Conservation (phyloP, 2,113 vertebrate species). For the Corydoras maculifer region DNA sequence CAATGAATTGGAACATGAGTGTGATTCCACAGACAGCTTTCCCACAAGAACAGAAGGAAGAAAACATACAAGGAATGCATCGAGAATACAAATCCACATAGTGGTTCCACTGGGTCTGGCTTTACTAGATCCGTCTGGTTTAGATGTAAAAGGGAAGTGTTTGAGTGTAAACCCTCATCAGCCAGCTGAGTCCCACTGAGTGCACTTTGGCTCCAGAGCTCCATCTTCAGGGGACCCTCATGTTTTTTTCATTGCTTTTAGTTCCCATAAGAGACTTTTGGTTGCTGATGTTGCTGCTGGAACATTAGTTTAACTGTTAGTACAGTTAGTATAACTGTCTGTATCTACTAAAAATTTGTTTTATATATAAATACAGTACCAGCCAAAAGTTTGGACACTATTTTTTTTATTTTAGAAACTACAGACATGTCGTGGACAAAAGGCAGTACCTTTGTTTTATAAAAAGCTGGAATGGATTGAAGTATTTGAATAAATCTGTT, state of each 20-base stretch:
- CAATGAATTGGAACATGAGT: conserved; percentile 8
- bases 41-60: conserved; percentile 13
- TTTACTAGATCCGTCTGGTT: conserved; percentile 27
- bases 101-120: conserved; percentile 19
- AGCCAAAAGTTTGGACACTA: no score
- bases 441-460: no score
- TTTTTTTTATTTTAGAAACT: no score
- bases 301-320: no score
- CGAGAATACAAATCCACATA: conserved; percentile 37
- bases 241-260: neutral
- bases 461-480: no score
- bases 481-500: no score
- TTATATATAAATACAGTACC: no score
- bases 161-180: conserved; percentile 30
- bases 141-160: conserved; percentile 32
- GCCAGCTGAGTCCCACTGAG: conserved; percentile 22
- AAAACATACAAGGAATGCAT: conserved; percentile 11
- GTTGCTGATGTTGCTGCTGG: no score
- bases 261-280: no score
- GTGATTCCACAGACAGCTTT: conserved; percentile 24
- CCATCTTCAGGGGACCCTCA: conserved; percentile 32
- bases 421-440: no score
- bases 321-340: no score
- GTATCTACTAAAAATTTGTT: no score
- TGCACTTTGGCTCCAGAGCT: conserved; percentile 12